These are phyloP conservation scores for Gadopsis marmoratus DNA, from an alignment of 2,797 vertebrate genomes.

Conservation along the genomic window DNA sequence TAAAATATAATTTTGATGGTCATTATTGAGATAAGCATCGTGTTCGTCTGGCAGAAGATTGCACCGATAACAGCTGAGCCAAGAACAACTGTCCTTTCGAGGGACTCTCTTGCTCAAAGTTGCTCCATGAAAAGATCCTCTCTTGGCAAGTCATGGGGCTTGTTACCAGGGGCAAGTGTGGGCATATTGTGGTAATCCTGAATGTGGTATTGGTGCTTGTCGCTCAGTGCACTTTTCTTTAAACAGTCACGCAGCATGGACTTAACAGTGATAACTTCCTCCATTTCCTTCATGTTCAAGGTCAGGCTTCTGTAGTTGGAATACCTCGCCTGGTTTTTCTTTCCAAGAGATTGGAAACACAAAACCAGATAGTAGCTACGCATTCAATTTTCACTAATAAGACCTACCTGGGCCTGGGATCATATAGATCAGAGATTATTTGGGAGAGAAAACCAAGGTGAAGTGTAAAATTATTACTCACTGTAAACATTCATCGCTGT, in stretches of 20 bases:
- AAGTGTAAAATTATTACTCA: not conserved
- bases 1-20: constrained; percentile 79
- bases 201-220: not conserved
- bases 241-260: not conserved
- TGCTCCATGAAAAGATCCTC: constrained; percentile 54
- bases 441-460: not conserved
- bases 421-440: not conserved
- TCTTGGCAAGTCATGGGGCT: constrained; percentile 33
- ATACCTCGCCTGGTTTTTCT: not conserved
- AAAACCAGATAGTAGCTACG: not conserved
- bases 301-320: not conserved
- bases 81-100: constrained; percentile 73
- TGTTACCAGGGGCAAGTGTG: constrained; percentile 20
- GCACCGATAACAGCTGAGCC: constrained; percentile 59
- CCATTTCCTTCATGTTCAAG: constrained; percentile 3
- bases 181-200: not conserved
- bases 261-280: not conserved
- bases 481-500: no score
- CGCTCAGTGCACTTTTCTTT: constrained; percentile 1
- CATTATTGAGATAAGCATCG: constrained; percentile 79
- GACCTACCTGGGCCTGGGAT: not conserved
- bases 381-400: not conserved
- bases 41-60: constrained; percentile 72
- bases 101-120: constrained; percentile 62
- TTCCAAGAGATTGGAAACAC: not conserved